Evolutionary conservation across 2,888 invertebrate species (phyloP), one percentile per base, ranked within the genome.

Genomic region (Ferdinandea cuprea): DNA sequence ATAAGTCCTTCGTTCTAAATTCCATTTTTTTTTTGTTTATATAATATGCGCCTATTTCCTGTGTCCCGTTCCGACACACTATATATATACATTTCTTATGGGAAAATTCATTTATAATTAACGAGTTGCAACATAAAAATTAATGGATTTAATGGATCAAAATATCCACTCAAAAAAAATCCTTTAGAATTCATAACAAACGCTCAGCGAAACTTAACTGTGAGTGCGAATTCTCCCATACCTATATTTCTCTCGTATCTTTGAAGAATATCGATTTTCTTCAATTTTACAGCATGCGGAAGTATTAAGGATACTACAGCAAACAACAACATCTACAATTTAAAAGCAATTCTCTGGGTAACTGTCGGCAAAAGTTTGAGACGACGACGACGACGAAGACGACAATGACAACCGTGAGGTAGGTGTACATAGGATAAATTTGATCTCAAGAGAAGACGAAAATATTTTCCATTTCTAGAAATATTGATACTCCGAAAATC

Each of bases 401-500:
- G 30, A 40, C 61, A n/a, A 32, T 32, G 7, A 17, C n/a, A 30
- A 65, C 13, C 11, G 17, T n/a, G 44, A 13, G 11, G 9, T 11
- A 35, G n/a, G n/a, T n/a, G n/a, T n/a, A n/a, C n/a, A n/a, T n/a
- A 37, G 0, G 11, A 17, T 28, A 61, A 13, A 25, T 56, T 48
- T 42, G 17, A 42, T 19, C 30, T 42, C 40, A 6, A 46, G 30
- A 17, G 66, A 11, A 40, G 21, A 66, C 28, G 44, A 58, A 66
- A 59, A 52, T 52, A 68, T 76, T 76, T 52, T 72, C 72, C 66
- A 50, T 50, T 59, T 58, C 11, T 58, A 15, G 28, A 76, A 68
- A 76, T 76, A 76, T 68, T 76, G 74, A 76, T 68, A 76, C 50
- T 56, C 65, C 35, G 44, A 68, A 68, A 68, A 59, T 59, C 48